Conservation (phyloP, 2,797 vertebrate species). For the Muscicapa comitata region DNA sequence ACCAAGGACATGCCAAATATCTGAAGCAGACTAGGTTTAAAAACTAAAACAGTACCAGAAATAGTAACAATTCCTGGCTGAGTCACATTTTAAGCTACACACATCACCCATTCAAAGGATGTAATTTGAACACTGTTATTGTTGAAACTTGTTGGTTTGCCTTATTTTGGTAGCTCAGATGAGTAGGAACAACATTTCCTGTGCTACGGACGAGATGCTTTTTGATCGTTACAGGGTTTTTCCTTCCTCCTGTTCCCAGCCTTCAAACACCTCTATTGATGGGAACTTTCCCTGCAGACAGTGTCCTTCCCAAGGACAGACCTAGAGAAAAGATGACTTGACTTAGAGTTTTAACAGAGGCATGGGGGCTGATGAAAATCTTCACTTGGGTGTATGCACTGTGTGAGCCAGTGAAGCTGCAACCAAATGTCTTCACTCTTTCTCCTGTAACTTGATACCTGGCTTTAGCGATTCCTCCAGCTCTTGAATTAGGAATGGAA, state of each 20-base stretch:
- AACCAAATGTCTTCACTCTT: conserved; percentile 63
- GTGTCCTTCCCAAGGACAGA: not conserved
- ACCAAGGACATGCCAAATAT: not conserved
- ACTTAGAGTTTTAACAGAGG: not conserved
- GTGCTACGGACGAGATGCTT: not conserved
- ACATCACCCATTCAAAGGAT: not conserved
- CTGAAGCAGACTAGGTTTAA: not conserved
- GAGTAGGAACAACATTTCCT: conserved; percentile 26
- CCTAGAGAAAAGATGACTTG: not conserved
- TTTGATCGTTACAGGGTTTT: not conserved
- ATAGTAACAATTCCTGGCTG: conserved; percentile 42
- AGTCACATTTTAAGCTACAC: conserved; percentile 30
- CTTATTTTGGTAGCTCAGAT: conserved; percentile 1
- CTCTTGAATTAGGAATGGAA: conserved; percentile 65
- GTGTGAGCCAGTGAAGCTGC: conserved; percentile 23
- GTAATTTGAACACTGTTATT: conserved; percentile 21
- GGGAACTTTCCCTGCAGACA: not conserved
- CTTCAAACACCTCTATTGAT: not conserved
- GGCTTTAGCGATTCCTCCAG: conserved; percentile 50
- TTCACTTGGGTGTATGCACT: not conserved
- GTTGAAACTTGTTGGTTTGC: conserved; percentile 5
- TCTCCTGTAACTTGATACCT: conserved; percentile 64
- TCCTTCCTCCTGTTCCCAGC: not conserved
- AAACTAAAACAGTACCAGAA: conserved; percentile 12
- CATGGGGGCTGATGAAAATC: not conserved